Base-by-base conservation (phyloP, 1,140 invertebrate species). In the Drosophila rhopaloa region DNA sequence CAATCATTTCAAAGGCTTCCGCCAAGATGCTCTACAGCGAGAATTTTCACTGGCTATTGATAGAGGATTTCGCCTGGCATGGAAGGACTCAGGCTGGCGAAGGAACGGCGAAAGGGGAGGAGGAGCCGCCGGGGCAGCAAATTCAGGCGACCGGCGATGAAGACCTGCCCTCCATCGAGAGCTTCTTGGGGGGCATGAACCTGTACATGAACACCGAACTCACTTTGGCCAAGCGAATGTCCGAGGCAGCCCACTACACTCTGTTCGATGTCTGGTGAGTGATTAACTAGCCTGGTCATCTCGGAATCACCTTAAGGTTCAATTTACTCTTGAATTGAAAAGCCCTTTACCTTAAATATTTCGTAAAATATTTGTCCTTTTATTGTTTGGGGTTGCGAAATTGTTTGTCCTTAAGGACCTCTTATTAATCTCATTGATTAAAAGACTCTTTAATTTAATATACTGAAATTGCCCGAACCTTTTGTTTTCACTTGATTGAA, bases 21-120 rank as follows among this genome's bases (percentile, higher is more conserved):
- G 71, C 76, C 66, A 92, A 91, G 86, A 83, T 83, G 76, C 71
- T 92, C 63, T 92, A 90, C 72, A 92, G 84, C 75, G 83, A 91
- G 71, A 81, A 90, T 79, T 91, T 90, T 91, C 91, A 92, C 77
- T 92, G 91, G 91, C 76, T 92, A 81, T 82, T 92, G 91, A 90
- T 92, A 76, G 91, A 92, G 89, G 91, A 92, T 85, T 91, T 90
- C 75, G 68, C 68, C 53, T 70, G 82, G 80, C 78, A 91, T 63
- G 73, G 57, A 55, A 73, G 57, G 38, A 61, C 50, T 40, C 79
- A 65, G 40, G 24, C 65, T 48, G 46, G 29, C 11, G 14, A 24
- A 13, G 29, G 19, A 29, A 14, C n/a, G n/a, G n/a, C 19, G 43
- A 19, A 13, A 16, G 19, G 43, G 5, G 43, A 37, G n/a, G 56